These are phyloP conservation scores for Yponomeuta cagnagella DNA, from an alignment of 2,888 invertebrate species.

Conservation along the genomic window DNA sequence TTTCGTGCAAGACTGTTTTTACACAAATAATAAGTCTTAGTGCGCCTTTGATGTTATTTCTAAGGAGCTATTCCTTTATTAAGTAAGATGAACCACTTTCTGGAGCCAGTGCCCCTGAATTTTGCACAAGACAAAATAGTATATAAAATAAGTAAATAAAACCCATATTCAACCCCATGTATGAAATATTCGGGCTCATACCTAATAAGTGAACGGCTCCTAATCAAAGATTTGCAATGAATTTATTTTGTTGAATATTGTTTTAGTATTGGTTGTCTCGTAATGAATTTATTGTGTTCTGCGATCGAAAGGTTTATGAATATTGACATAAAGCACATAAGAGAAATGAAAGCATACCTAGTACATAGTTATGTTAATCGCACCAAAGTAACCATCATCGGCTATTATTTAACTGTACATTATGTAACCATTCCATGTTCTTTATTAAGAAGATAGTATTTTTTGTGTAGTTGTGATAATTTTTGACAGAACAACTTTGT, in stretches of 20 bases:
- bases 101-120: too few relatives aligned
- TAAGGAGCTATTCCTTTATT: background rate
- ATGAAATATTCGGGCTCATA: too few relatives aligned
- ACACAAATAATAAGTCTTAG: background rate
- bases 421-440: conserved; percentile 56
- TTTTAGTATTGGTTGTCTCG: background rate
- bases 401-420: conserved; percentile 18
- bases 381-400: conserved; percentile 41
- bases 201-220: too few relatives aligned
- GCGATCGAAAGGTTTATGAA: background rate
- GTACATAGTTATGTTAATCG: conserved; percentile 11
- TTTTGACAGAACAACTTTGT: conserved; percentile 67
- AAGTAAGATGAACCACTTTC: too few relatives aligned
- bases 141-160: too few relatives aligned
- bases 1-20: background rate
- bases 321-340: background rate
- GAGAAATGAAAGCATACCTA: background rate
- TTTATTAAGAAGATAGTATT: conserved; percentile 38
- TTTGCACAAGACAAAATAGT: too few relatives aligned
- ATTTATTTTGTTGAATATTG: conserved; percentile 1
- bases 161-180: too few relatives aligned
- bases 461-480: conserved; percentile 65
- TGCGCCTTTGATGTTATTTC: background rate
- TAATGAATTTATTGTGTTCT: background rate
- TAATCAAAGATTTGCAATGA: background rate